These are phyloP conservation scores for Phalera bucephala DNA, from an alignment of 2,888 invertebrate genomes.

Conservation along the genomic window DNA sequence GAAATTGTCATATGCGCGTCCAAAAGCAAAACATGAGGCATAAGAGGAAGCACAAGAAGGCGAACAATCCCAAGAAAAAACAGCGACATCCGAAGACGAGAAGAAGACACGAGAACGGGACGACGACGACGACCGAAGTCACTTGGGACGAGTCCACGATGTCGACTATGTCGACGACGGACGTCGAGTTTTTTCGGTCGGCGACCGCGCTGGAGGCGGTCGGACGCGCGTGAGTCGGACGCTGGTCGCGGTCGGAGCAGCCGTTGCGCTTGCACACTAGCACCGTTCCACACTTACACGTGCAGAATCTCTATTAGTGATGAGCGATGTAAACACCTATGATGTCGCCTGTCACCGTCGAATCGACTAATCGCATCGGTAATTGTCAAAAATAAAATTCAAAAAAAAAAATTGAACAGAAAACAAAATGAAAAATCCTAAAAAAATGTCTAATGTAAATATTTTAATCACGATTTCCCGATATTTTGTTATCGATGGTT, in stretches of 20 bases:
- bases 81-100: slow-evolving; percentile 81
- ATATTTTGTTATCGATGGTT: neutral
- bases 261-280: slow-evolving; percentile 79
- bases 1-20: slow-evolving; percentile 74
- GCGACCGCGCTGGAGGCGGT: slow-evolving; percentile 82
- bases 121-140: slow-evolving; percentile 74
- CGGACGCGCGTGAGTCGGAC: slow-evolving; percentile 76
- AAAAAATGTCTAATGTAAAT: slow-evolving; percentile 1
- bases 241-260: slow-evolving; percentile 74
- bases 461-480: neutral
- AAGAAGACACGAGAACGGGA: slow-evolving; percentile 74
- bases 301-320: slow-evolving; percentile 56
- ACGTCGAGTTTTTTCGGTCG: slow-evolving; percentile 82
- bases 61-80: slow-evolving; percentile 75
- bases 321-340: slow-evolving; percentile 1
- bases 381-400: neutral
- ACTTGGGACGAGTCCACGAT: slow-evolving; percentile 79
- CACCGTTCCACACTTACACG: slow-evolving; percentile 76
- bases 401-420: neutral
- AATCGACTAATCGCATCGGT: slow-evolving; percentile 1
- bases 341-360: neutral
- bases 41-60: slow-evolving; percentile 79
- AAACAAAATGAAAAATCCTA: neutral
- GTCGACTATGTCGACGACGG: slow-evolving; percentile 78
- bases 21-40: slow-evolving; percentile 69